A percentile compares a stretch with the other conserved stretches of the same genome.
phyloP scores from a whole-genome alignment of 2,797 vertebrate species.

The Aeoliscus strigatus region DNA sequence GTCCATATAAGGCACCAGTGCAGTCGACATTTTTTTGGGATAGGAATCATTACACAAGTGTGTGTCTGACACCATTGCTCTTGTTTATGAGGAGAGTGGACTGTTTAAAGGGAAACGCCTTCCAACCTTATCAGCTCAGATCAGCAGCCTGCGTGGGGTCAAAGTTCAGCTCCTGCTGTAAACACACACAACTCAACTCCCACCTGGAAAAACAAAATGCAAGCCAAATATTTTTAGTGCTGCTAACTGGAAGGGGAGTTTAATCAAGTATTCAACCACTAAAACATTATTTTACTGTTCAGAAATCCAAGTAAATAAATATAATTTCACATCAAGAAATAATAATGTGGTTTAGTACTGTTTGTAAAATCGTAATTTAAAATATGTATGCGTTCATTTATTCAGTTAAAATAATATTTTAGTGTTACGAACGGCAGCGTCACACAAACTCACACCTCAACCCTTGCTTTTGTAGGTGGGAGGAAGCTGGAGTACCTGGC shows the following conservation, averaged over 20 bases:
- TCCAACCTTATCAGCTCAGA: slow-evolving; percentile 44
- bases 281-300: too few relatives aligned
- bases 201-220: slow-evolving; percentile 12
- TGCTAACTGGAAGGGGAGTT: slow-evolving; percentile 34
- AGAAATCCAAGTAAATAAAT: neutral
- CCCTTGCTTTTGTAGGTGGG: too few relatives aligned
- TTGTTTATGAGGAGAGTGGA: slow-evolving; percentile 29
- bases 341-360: too few relatives aligned
- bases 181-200: slow-evolving; percentile 37
- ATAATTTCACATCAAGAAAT: neutral
- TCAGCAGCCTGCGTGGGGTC: slow-evolving; percentile 28
- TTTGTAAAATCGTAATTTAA: too few relatives aligned
- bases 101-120: slow-evolving; percentile 35
- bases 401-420: too few relatives aligned
- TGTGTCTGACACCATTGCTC: neutral
- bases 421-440: too few relatives aligned
- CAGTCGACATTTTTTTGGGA: slow-evolving; percentile 3
- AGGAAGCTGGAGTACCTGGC: too few relatives aligned
- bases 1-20: slow-evolving; percentile 38
- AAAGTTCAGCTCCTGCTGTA: slow-evolving; percentile 34
- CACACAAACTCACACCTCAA: too few relatives aligned
- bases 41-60: neutral
- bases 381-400: too few relatives aligned
- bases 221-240: slow-evolving; percentile 38
- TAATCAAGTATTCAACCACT: too few relatives aligned